phyloP scores from a whole-genome alignment of 2,888 invertebrate species.

The Acleris laterana region DNA sequence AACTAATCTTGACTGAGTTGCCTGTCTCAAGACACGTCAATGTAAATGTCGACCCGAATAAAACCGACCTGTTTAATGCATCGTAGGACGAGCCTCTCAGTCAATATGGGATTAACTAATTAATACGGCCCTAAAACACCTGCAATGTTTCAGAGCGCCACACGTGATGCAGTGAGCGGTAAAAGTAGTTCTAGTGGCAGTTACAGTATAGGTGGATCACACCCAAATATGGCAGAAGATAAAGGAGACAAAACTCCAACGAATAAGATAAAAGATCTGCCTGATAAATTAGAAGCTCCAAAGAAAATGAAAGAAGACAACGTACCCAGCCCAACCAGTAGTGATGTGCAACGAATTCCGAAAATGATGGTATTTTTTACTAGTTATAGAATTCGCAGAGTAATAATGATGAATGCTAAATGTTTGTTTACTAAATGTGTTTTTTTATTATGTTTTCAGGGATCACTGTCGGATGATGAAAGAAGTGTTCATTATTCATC shows the following conservation, averaged over 20 bases:
- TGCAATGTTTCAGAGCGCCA: conserved; percentile 50
- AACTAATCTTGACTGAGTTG: no score
- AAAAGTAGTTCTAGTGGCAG: conserved; percentile 82
- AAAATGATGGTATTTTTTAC: conserved; percentile 65
- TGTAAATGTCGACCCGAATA: no score
- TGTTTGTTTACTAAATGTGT: neutral
- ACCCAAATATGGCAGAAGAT: conserved; percentile 73
- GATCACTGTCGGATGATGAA: conserved; percentile 88
- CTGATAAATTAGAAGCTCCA: conserved; percentile 55
- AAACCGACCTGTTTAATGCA: no score
- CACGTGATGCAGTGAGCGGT: conserved; percentile 70
- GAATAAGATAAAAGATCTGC: conserved; percentile 59
- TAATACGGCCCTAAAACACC: no score
- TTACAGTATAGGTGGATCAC: conserved; percentile 79
- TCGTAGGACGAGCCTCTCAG: no score
- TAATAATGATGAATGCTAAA: no score
- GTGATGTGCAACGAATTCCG: conserved; percentile 69
- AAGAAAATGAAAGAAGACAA: conserved; percentile 55
- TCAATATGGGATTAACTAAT: no score
- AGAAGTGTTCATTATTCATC: conserved; percentile 89
- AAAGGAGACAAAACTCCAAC: conserved; percentile 57
- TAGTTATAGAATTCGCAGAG: neutral
- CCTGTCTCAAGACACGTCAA: no score
- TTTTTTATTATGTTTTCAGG: conserved; percentile 63
- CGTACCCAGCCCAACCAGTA: conserved; percentile 51